These are phyloP conservation scores for Dioctria linearis DNA, from an alignment of 2,888 invertebrate species.

Conservation along the genomic window DNA sequence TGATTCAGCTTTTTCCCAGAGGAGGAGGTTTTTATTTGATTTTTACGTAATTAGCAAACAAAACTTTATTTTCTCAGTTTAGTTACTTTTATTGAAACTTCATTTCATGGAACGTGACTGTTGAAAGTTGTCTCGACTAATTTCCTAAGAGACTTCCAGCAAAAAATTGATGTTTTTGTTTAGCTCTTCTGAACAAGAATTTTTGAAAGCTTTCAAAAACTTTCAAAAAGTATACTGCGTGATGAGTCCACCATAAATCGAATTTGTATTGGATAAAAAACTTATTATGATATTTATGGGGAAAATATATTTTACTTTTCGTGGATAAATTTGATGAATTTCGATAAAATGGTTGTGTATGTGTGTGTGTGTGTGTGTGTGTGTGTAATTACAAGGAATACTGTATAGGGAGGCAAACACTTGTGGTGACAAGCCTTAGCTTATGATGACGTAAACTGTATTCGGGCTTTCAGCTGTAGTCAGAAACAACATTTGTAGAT, in stretches of 20 bases:
- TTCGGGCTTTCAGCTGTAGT: too few species aligned
- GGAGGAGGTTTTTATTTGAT: slow-evolving; percentile 29
- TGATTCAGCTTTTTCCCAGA: not conserved
- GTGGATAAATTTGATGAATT: too few species aligned
- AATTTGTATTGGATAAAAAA: too few species aligned
- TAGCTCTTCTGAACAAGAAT: not conserved
- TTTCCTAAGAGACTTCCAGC: slow-evolving; percentile 32
- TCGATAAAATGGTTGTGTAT: too few species aligned
- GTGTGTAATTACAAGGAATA: too few species aligned
- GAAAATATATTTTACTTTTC: too few species aligned
- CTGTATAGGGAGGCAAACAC: too few species aligned
- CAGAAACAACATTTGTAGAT: too few species aligned
- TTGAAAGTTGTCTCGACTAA: slow-evolving; percentile 11
- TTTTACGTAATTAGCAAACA: slow-evolving; percentile 43
- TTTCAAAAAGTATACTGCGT: not conserved
- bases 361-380: too few species aligned
- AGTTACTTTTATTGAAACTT: slow-evolving; percentile 39
- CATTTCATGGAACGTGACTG: slow-evolving; percentile 29
- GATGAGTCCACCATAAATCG: not conserved
- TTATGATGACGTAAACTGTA: too few species aligned
- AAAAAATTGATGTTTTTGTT: not conserved
- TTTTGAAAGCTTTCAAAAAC: not conserved
- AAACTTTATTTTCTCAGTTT: slow-evolving; percentile 32
- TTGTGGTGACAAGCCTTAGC: too few species aligned
- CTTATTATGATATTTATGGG: too few species aligned